Percentiles rank a stretch among this genome's conserved stretches.
Evolutionary conservation across 1,140 invertebrate genomes (phyloP).

Genomic region (Aphelenchoides avenae): DNA sequence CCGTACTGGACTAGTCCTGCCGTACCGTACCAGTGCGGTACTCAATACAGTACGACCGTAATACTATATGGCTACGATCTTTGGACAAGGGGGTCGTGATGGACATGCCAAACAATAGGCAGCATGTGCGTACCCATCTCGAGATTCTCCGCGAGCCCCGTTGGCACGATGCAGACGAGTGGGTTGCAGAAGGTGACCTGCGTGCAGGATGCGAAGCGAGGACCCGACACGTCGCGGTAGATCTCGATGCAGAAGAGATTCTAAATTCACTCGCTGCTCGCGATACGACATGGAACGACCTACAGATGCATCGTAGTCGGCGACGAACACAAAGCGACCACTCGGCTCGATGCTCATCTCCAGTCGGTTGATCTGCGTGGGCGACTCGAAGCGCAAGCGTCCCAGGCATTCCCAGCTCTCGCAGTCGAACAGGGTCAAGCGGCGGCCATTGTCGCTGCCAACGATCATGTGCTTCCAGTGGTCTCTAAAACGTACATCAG

Average conservation of each 20-base stretch:
- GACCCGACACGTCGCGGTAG: constrained; percentile 6
- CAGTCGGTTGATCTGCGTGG: constrained; percentile 19
- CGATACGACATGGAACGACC: too few relatives aligned
- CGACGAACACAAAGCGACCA: constrained; percentile 27
- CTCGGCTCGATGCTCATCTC: constrained; percentile 26
- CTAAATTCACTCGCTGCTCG: too few relatives aligned
- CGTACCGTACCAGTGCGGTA: too few relatives aligned
- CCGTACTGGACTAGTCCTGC: too few relatives aligned
- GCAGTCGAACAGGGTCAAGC: constrained; percentile 35
- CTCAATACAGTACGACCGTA: too few relatives aligned
- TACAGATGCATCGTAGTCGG: constrained; percentile 30
- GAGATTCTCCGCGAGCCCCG: too few relatives aligned
- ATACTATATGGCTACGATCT: too few relatives aligned
- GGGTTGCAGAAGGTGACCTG: constrained; percentile 20
- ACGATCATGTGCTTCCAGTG: constrained; percentile 38
- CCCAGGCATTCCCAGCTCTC: constrained; percentile 35
- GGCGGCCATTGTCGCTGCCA: constrained; percentile 30
- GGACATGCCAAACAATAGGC: too few relatives aligned
- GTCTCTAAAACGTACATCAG: constrained; percentile 10
- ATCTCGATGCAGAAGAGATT: constrained; percentile 37
- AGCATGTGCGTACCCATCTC: too few relatives aligned
- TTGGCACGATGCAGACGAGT: constrained; percentile 33
- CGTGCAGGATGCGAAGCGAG: constrained; percentile 36
- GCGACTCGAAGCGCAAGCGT: constrained; percentile 30
- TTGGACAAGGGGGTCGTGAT: too few relatives aligned